A percentile compares a stretch with the other conserved stretches of the same genome.
Evolutionary conservation across 2,888 invertebrate species (phyloP).

Genomic region (Caenorhabditis sinica): DNA sequence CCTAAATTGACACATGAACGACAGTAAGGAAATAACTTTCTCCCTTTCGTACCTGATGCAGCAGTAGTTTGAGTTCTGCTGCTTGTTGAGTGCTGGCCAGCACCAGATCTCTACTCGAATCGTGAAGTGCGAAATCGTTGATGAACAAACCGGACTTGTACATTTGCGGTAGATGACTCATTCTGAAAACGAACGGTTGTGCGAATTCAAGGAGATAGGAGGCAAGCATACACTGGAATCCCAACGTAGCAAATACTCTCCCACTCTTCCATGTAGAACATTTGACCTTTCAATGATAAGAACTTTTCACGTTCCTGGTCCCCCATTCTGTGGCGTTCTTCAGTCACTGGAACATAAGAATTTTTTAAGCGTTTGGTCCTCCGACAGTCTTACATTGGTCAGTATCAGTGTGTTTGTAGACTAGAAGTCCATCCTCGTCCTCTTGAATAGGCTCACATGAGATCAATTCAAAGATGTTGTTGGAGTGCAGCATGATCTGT

Average conservation of each 20-base stretch:
- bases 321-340: constrained; percentile 86
- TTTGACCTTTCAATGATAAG: constrained; percentile 93
- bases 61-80: constrained; percentile 94
- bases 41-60: constrained; percentile 87
- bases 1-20: constrained; percentile 86
- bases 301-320: constrained; percentile 76
- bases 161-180: constrained; percentile 95
- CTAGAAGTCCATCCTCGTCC: constrained; percentile 69
- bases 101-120: constrained; percentile 97
- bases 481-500: constrained; percentile 93
- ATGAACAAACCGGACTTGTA: constrained; percentile 95
- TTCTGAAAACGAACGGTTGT: constrained; percentile 84
- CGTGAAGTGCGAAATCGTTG: constrained; percentile 99
- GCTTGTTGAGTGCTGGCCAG: constrained; percentile 97
- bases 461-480: constrained; percentile 96
- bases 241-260: constrained; percentile 97
- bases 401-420: constrained; percentile 67
- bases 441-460: constrained; percentile 89
- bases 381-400: constrained; percentile 64
- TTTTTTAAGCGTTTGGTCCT: too few relatives aligned
- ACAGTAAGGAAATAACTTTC: neutral
- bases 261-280: constrained; percentile 99
- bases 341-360: constrained; percentile 81
- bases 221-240: constrained; percentile 89
- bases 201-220: neutral